Percentiles rank a stretch among this genome's conserved stretches.
Evolutionary conservation across 2,797 vertebrate species (phyloP).

Genomic region (Sparidentex hasta): DNA sequence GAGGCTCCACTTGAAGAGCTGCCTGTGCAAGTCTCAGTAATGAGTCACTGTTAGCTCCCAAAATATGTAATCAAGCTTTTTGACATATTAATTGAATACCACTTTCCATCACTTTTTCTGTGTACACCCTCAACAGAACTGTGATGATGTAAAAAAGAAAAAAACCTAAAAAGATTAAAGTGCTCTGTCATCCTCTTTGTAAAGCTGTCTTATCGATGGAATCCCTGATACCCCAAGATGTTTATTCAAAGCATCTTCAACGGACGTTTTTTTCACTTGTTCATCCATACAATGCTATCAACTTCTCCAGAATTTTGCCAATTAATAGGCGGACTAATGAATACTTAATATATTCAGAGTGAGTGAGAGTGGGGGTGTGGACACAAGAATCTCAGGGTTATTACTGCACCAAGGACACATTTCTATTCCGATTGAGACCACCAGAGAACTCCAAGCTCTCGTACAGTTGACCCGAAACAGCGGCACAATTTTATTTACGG

Average conservation of each 20-base stretch:
- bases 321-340: slow-evolving; percentile 65
- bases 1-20: slow-evolving; percentile 1
- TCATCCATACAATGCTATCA: slow-evolving; percentile 47
- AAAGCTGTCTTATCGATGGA: slow-evolving; percentile 13
- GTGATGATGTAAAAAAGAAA: background rate
- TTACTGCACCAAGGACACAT: slow-evolving; percentile 65
- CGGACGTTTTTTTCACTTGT: background rate
- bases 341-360: slow-evolving; percentile 59
- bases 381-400: slow-evolving; percentile 51
- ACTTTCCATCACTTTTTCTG: background rate
- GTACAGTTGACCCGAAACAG: slow-evolving; percentile 33
- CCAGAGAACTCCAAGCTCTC: slow-evolving; percentile 14
- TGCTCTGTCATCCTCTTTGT: slow-evolving; percentile 11
- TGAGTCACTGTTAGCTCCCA: slow-evolving; percentile 8
- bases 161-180: no score
- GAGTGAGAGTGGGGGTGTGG: slow-evolving; percentile 38
- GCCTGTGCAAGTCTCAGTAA: background rate
- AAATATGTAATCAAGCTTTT: slow-evolving; percentile 31
- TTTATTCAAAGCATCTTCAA: slow-evolving; percentile 13
- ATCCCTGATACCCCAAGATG: slow-evolving; percentile 30
- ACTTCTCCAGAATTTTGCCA: slow-evolving; percentile 58
- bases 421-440: slow-evolving; percentile 30
- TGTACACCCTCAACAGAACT: slow-evolving; percentile 8
- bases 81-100: slow-evolving; percentile 28
- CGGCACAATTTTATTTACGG: background rate